Evolutionary conservation across 1,140 invertebrate species (phyloP), one percentile per base, ranked within the genome.

Genomic region (Scylla paramamosain): DNA sequence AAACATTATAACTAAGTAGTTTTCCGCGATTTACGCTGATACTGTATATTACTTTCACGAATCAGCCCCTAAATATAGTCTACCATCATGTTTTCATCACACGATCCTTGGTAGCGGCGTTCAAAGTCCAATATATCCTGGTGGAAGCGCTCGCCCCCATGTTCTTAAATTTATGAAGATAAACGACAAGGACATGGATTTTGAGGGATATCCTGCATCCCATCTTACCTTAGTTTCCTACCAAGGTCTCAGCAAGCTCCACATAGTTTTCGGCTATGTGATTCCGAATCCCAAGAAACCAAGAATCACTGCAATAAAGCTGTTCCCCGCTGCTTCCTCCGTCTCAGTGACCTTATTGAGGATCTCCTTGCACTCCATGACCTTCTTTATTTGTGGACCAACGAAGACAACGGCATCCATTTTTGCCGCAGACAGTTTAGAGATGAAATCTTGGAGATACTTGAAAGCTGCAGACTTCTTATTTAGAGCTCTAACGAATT

Each of bases 151-250:
- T n/a, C n/a, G n/a, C n/a, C 25, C 83, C 83, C 83, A 84, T 84
- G 83, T 84, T 84, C 31, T 84, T 84, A 25, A 84, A 84, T 84
- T 84, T 84, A 84, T 84, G n/a, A 84, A 84, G 83, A 84, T n/a
- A 25, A 84, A 31, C n/a, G 83, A 8, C 31, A 31, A 84, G 83
- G 83, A 84, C 8, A 84, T 84, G 83, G 83, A 84, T 25, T 84
- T 84, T 84, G 83, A 84, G 83, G 83, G 83, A 84, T 25, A 28
- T 84, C 83, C 83, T 84, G 83, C 83, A 84, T 6, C 83, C 83
- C 83, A 84, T n/a, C 8, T n/a, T 31, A 8, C 83, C 83, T 4
- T 84, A 84, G 31, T n/a, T 84, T n/a, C n/a, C n/a, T n/a, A n/a
- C n/a, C n/a, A n/a, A n/a, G n/a, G n/a, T n/a, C n/a, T n/a, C n/a